These are phyloP conservation scores for Coelinius sp. DNA, from an alignment of 2,888 invertebrate species.

Conservation along the genomic window DNA sequence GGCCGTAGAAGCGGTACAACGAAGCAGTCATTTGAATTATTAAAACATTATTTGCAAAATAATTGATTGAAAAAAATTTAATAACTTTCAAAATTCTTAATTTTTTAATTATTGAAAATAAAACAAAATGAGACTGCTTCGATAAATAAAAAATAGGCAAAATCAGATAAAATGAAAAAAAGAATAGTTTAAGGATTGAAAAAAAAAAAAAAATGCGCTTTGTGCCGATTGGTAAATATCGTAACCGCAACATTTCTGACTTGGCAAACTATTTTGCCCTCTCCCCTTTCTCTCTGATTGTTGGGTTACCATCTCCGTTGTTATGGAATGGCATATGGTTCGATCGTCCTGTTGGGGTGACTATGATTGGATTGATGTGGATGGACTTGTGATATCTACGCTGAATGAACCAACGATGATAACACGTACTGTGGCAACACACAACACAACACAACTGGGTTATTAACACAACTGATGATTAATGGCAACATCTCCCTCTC, in stretches of 20 bases:
- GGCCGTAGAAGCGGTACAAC: conserved; percentile 47
- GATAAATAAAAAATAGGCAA: not conserved
- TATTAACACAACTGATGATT: conserved; percentile 27
- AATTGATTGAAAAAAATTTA: not conserved
- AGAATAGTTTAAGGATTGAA: conserved; percentile 38
- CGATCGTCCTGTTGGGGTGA: conserved; percentile 56
- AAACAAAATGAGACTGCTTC: conserved; percentile 26
- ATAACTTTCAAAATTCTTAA: conserved; percentile 29
- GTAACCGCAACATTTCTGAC: conserved; percentile 73
- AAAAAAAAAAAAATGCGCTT: conserved; percentile 62
- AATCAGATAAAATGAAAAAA: conserved; percentile 24
- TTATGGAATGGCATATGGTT: conserved; percentile 70
- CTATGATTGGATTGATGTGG: conserved; percentile 46
- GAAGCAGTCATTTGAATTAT: conserved; percentile 45
- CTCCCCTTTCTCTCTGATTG: conserved; percentile 78
- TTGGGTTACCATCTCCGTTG: conserved; percentile 75
- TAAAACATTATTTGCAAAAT: not conserved
- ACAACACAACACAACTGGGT: conserved; percentile 36
- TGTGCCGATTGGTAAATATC: conserved; percentile 68
- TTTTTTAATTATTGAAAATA: conserved; percentile 26
- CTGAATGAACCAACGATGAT: conserved; percentile 44
- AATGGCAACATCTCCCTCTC: conserved; percentile 50
- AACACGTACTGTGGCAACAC: conserved; percentile 33
- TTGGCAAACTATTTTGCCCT: conserved; percentile 79
- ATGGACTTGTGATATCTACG: conserved; percentile 40